Percentiles rank a stretch among this genome's conserved stretches.
Evolutionary conservation across 2,113 vertebrate genomes (phyloP).

Genomic region (Baryphthengus martii): DNA sequence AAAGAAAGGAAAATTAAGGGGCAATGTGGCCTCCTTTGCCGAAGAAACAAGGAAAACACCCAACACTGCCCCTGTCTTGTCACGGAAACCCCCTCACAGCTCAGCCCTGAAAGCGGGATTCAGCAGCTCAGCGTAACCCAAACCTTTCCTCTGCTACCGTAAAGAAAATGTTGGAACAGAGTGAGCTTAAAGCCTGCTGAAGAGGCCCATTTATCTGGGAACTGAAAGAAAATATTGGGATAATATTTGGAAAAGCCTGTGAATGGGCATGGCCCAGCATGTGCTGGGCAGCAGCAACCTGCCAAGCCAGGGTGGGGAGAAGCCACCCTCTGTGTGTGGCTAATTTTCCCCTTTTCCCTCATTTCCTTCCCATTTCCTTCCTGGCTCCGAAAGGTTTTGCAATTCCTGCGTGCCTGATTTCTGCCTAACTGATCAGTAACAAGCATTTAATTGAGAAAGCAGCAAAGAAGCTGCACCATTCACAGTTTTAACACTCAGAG

Average conservation of each 20-base stretch:
- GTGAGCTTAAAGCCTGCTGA: neutral
- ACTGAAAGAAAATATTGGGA: constrained; percentile 45
- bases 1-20: neutral
- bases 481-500: neutral
- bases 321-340: neutral
- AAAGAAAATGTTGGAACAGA: constrained; percentile 37
- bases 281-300: neutral
- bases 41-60: neutral
- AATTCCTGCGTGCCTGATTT: neutral
- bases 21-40: neutral
- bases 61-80: neutral
- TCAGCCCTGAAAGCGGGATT: constrained; percentile 20
- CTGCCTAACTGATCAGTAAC: constrained; percentile 25
- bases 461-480: neutral
- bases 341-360: constrained; percentile 16
- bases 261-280: neutral
- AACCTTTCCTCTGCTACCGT: neutral
- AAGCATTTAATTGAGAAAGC: constrained; percentile 27
- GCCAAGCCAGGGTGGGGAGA: neutral
- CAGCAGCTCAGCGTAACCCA: neutral
- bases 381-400: neutral
- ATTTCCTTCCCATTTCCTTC: constrained; percentile 51
- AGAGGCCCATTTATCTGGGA: constrained; percentile 42
- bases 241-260: constrained; percentile 45
- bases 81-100: neutral